A percentile compares a stretch with the other conserved stretches of the same genome.
Evolutionary conservation across 1,140 invertebrate genomes (phyloP).

Genomic region (Drosophila chauvacae): DNA sequence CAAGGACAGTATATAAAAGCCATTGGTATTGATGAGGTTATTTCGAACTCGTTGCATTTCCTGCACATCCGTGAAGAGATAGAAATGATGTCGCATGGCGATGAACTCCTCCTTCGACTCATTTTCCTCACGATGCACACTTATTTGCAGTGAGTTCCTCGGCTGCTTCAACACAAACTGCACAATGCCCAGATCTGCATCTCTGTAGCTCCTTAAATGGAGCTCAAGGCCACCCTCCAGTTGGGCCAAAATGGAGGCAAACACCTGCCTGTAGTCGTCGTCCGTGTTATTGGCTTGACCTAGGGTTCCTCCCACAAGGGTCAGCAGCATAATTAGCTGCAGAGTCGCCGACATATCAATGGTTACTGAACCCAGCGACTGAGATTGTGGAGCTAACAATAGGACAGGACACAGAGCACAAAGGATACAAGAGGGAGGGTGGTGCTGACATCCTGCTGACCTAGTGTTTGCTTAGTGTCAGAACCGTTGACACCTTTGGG

Average conservation of each 20-base stretch:
- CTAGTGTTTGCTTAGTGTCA: slow-evolving; percentile 66
- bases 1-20: slow-evolving; percentile 52
- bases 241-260: slow-evolving; percentile 34
- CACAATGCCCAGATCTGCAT: slow-evolving; percentile 32
- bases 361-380: slow-evolving; percentile 49
- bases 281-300: slow-evolving; percentile 27
- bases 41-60: slow-evolving; percentile 7
- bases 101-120: not conserved
- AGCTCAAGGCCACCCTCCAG: slow-evolving; percentile 45
- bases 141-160: not conserved
- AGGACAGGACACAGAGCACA: slow-evolving; percentile 19
- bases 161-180: slow-evolving; percentile 31
- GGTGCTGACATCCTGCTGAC: slow-evolving; percentile 47
- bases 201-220: slow-evolving; percentile 23
- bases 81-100: slow-evolving; percentile 24
- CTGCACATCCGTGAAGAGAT: slow-evolving; percentile 11
- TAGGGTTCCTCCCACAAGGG: slow-evolving; percentile 28
- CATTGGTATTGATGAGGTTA: slow-evolving; percentile 14
- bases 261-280: slow-evolving; percentile 6
- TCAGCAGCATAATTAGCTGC: slow-evolving; percentile 67
- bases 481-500: slow-evolving; percentile 43
- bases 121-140: not conserved
- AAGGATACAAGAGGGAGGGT: slow-evolving; percentile 1
- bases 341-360: slow-evolving; percentile 48
- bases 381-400: slow-evolving; percentile 45